Evolutionary conservation across 2,888 invertebrate species (phyloP).

Genomic region (Lagria hirta): DNA sequence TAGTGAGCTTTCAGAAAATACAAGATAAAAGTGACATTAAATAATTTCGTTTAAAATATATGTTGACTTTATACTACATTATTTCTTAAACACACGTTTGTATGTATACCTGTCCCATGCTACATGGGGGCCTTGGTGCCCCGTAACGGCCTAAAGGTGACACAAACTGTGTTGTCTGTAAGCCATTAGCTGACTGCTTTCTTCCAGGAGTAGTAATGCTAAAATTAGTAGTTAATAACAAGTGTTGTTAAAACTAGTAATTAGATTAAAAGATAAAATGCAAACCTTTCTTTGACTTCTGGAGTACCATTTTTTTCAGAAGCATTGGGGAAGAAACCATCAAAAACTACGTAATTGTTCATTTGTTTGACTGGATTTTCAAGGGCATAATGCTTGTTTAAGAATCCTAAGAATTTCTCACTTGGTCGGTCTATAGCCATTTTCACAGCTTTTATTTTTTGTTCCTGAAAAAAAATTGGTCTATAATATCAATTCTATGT

Average conservation of each 20-base stretch:
- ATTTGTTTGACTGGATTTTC: conserved; percentile 72
- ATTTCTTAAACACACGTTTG: no score
- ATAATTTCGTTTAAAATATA: no score
- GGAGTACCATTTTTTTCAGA: conserved; percentile 19
- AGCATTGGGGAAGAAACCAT: conserved; percentile 67
- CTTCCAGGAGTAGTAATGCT: conserved; percentile 25
- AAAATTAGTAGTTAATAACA: conserved; percentile 27
- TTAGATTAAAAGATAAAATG: conserved; percentile 2
- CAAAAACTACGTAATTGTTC: conserved; percentile 86
- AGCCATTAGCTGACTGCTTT: conserved; percentile 48
- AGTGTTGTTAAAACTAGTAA: conserved; percentile 3
- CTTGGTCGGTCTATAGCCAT: conserved; percentile 94
- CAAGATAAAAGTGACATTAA: no score
- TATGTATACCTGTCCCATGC: conserved; percentile 68
- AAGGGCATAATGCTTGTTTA: conserved; percentile 78
- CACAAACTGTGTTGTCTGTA: conserved; percentile 38
- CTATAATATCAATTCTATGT: no score
- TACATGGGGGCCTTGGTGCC: conserved; percentile 65
- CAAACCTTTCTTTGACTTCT: conserved; percentile 32
- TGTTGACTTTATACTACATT: no score
- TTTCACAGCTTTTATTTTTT: conserved; percentile 67
- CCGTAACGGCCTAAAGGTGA: conserved; percentile 60
- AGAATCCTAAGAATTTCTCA: conserved; percentile 81
- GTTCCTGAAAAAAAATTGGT: conserved; percentile 62
- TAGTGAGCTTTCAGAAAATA: no score